Base-by-base conservation (phyloP, 2,888 invertebrate species). In the Linhomoeus sp. region DNA sequence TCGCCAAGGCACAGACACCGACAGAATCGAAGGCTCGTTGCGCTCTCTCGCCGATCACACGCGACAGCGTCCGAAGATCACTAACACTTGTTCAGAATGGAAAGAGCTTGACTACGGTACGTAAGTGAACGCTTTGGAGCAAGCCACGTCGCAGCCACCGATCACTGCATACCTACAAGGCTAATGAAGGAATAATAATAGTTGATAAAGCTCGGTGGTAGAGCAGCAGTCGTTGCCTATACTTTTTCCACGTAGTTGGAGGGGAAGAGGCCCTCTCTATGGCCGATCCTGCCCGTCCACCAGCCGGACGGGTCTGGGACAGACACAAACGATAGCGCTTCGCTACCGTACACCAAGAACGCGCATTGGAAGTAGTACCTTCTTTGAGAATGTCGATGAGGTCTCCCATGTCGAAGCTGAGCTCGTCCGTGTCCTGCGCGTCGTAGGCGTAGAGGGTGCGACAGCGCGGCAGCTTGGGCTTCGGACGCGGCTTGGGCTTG, bases 381-480 rank as follows among this genome's bases (percentile, higher is more conserved):
- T 75, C 74, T 61, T 71, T 72, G 20, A 76, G 59, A 43, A 78
- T 69, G 51, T 76, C 75, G 48, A 78, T 69, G 35, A 73, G 59
- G 47, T 77, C 75, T 22, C 75, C 75, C 53, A 73, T 75, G 45
- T 70, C 69, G 50, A 78, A 72, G 45, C 69, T 70, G 9, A 78
- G 64, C 57, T 78, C 78, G 58, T 78, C 77, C 17, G 74, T 69
- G 61, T 77, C 77, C 57, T 73, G 74, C 3, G 77, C 76, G 53
- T 71, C 73, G 56, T 78, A 78, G 36, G 74, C 72, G 60, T 75
- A 77, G 46, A 77, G 63, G 12, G 73, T 72, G 52, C 66, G 66
- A 14, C 61, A 58, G 48, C 58, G 56, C 15, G 58, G 53, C 5
- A 52, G 45, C 14, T 62, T 61, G 3, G 67, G 67, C 47, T 60